Evolutionary conservation across 2,888 invertebrate species (phyloP).

Genomic region (Seira musarum): DNA sequence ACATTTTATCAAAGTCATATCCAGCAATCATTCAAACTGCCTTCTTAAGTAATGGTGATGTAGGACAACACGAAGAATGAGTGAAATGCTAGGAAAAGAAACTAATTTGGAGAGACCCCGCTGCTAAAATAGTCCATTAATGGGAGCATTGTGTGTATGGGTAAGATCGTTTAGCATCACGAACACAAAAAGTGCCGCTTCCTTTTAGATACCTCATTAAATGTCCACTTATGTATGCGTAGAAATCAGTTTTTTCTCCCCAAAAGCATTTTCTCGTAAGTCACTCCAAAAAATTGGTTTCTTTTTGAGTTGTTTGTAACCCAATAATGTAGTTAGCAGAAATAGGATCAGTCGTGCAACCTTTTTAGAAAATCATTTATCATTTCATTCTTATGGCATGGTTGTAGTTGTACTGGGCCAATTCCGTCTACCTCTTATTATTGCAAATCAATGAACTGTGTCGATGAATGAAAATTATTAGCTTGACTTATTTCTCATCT

Average conservation of each 20-base stretch:
- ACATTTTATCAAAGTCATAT: conserved; percentile 24
- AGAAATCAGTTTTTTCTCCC: neutral
- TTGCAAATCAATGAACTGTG: conserved; percentile 51
- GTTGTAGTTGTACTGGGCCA: neutral
- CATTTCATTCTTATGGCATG: neutral
- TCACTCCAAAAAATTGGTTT: conserved; percentile 31
- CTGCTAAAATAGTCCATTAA: conserved; percentile 29
- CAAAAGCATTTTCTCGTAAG: conserved; percentile 20
- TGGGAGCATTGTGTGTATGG: neutral
- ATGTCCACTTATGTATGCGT: no score
- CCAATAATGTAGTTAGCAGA: conserved; percentile 6
- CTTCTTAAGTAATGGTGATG: neutral
- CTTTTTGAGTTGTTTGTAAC: neutral
- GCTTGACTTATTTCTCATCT: conserved; percentile 52
- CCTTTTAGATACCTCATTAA: neutral
- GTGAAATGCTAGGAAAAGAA: neutral
- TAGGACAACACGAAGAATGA: no score
- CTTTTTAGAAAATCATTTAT: conserved; percentile 1
- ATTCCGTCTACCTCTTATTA: conserved; percentile 19
- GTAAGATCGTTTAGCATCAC: neutral
- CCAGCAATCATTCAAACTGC: neutral
- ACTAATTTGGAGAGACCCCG: conserved; percentile 13
- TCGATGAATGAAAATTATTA: conserved; percentile 48
- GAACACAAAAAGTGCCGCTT: conserved; percentile 26
- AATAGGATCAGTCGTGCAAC: neutral